Evolutionary conservation across 1,140 invertebrate genomes (phyloP).

Genomic region (Eurosta solidaginis): DNA sequence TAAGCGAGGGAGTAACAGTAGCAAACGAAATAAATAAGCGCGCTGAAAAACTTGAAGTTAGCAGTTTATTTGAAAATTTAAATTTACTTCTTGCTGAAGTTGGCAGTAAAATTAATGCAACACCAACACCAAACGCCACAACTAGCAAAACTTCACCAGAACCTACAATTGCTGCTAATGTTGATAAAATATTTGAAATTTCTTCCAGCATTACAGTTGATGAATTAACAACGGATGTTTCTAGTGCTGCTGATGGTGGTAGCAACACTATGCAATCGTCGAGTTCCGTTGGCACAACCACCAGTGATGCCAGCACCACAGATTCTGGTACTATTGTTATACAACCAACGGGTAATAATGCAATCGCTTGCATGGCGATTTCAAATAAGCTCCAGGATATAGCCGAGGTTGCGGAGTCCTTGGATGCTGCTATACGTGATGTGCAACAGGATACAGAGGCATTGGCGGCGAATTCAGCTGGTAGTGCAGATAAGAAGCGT

Average conservation of each 20-base stretch:
- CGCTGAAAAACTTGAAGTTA: not conserved
- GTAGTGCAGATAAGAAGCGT: constrained; percentile 45
- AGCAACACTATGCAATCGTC: constrained; percentile 39
- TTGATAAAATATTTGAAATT: constrained; percentile 10
- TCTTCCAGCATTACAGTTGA: constrained; percentile 54
- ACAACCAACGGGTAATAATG: constrained; percentile 61
- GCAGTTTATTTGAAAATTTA: not conserved
- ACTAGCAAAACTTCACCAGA: not conserved
- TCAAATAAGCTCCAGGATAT: constrained; percentile 69
- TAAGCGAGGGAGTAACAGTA: not conserved
- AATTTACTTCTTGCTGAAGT: not conserved
- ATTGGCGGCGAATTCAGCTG: constrained; percentile 13
- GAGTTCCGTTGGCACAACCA: constrained; percentile 11
- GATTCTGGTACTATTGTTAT: constrained; percentile 30
- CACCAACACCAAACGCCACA: not conserved
- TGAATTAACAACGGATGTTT: constrained; percentile 40
- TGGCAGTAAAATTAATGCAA: not conserved
- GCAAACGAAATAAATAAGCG: not conserved
- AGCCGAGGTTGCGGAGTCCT: constrained; percentile 68
- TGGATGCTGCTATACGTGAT: constrained; percentile 67
- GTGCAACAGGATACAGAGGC: constrained; percentile 51
- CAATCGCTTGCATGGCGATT: constrained; percentile 70
- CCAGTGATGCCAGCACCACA: not conserved
- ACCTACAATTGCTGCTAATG: not conserved
- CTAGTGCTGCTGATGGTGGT: constrained; percentile 47